Base-by-base conservation (phyloP, 92 coral and sea anemone genomes). In the Pocillopora grandis region DNA sequence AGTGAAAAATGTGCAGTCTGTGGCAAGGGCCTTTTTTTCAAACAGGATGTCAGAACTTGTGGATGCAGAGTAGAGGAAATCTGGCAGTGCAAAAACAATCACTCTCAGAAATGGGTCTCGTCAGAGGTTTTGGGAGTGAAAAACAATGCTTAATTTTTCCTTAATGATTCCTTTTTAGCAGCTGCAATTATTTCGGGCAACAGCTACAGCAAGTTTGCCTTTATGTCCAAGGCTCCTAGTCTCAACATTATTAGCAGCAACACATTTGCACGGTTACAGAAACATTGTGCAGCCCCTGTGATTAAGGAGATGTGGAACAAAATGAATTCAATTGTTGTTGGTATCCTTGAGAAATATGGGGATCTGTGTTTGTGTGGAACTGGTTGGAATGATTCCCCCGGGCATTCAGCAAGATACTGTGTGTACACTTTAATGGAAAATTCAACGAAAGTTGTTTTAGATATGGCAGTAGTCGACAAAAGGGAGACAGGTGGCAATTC, bases 261-360 rank as follows among this genome's bases (percentile, higher is more conserved):
- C 31, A 85, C 89, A 20, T 86, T 80, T 5, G 55, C 80, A 18
- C 33, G 89, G 14, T 57, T 79, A 17, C 88, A 88, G 76, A 83
- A 71, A 31, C 88, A 89, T 31, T 85, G 83, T 76, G 84, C 88
- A 12, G 79, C 82, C 18, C 89, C 87, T 65, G 86, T 72, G 0
- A 15, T 89, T 37, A 23, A 52, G 20, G 73, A 60, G 19, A 1
- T 75, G 33, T 74, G 85, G 76, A 62, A 77, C 37, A 63, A 80
- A 62, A 76, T 76, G 83, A 85, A 63, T 60, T 11, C 80, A 11
- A 48, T 36, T 0, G 59, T 72, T 9, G 60, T 72, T 1, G 70
- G 27, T 42, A 60, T 76, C 31, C 80, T 76, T 9, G 33, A 77
- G 37, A 69, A 77, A 61, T 81, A 83, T 37, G 59, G 61, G 0